A percentile compares a stretch with the other conserved stretches of the same genome.
Evolutionary conservation across 2,888 invertebrate species (phyloP).

Genomic region (Calameuta idolon): DNA sequence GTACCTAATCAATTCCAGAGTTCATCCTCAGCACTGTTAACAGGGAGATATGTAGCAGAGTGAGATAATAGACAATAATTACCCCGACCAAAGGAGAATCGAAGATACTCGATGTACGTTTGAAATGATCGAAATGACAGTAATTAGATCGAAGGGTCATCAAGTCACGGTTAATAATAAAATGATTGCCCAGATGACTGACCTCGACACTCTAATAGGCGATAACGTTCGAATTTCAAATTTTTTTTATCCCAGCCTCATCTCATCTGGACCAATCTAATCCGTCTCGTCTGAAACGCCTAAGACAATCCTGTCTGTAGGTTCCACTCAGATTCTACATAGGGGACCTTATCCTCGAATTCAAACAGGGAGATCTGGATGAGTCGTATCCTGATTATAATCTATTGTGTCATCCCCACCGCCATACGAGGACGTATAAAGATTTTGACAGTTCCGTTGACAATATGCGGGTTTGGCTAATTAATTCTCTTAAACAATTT

Average conservation of each 20-base stretch:
- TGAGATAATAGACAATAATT: not conserved
- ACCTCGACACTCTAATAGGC: not conserved
- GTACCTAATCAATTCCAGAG: not conserved
- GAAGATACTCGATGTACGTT: not conserved
- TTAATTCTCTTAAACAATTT: not conserved
- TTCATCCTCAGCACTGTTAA: not conserved
- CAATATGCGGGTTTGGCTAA: not conserved
- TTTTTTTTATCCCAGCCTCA: not conserved
- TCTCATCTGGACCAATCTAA: not conserved
- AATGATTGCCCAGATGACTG: not conserved
- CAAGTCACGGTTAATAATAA: not conserved
- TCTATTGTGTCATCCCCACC: conserved; percentile 32
- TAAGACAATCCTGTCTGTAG: not conserved
- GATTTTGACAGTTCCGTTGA: not conserved
- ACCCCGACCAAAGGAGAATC: not conserved
- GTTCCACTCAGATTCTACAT: not conserved
- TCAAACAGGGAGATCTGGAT: conserved; percentile 7
- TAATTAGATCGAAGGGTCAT: conserved; percentile 3
- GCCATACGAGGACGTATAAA: not conserved
- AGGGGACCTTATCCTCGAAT: conserved; percentile 4
- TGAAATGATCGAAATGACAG: not conserved
- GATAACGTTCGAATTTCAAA: not conserved
- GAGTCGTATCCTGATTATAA: conserved; percentile 44
- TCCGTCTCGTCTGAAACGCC: not conserved
- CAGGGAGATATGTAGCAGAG: not conserved